A percentile compares a stretch with the other conserved stretches of the same genome.
Conservation (phyloP, 2,797 vertebrate genomes). For the Lerista edwardsae region DNA sequence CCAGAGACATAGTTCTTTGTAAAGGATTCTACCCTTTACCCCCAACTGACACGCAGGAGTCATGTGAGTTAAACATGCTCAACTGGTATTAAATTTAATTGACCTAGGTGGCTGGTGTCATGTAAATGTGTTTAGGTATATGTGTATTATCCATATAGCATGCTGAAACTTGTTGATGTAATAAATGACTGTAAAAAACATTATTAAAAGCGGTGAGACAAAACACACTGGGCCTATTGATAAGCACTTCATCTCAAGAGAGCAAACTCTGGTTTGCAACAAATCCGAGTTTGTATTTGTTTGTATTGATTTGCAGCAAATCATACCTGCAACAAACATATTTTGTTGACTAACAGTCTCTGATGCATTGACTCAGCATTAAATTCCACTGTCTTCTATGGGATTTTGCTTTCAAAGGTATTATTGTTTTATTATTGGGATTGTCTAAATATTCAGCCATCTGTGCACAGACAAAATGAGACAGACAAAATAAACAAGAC, state of each 20-base stretch:
- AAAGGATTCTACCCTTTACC: not conserved
- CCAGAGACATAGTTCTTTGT: not conserved
- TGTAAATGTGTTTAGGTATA: not conserved
- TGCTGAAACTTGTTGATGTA: not conserved
- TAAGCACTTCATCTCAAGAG: not conserved
- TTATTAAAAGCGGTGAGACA: not conserved
- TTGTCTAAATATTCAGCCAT: not conserved
- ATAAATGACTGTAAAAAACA: not conserved
- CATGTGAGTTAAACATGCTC: not conserved
- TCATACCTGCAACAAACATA: too few species aligned
- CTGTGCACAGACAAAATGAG: not conserved
- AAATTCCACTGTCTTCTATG: too few species aligned
- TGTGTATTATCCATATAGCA: not conserved
- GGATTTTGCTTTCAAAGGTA: not conserved
- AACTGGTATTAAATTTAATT: not conserved
- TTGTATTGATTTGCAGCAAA: too few species aligned
- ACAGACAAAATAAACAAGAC: too few species aligned
- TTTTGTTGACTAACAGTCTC: not conserved
- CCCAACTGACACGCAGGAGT: too few species aligned
- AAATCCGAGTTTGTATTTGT: too few species aligned
- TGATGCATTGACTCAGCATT: not conserved
- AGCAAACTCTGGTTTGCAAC: not conserved
- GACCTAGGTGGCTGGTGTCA: not conserved
- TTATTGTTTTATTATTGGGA: not conserved
- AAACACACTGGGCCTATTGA: not conserved